Conservation (phyloP, 1,140 invertebrate genomes). For the Pseudomyrmex pallidus region DNA sequence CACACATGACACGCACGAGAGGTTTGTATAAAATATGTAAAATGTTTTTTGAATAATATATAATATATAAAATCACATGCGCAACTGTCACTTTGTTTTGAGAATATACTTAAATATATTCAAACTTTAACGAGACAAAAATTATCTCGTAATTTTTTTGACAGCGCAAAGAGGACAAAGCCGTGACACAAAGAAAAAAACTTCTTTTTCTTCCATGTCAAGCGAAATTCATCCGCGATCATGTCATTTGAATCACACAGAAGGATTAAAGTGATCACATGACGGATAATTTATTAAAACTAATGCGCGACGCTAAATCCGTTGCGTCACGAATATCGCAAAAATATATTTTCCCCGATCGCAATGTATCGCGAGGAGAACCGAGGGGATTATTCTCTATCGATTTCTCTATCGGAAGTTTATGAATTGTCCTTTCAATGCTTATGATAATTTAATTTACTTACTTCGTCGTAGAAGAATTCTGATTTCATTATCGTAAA, state of each 20-base stretch:
- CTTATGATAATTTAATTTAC: no score
- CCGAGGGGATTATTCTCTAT: neutral
- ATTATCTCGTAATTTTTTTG: constrained; percentile 1
- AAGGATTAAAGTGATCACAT: constrained; percentile 10
- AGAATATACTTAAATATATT: neutral
- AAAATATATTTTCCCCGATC: constrained; percentile 14
- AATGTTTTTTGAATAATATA: neutral
- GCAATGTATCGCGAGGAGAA: constrained; percentile 2
- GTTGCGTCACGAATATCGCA: neutral
- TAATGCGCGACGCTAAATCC: neutral
- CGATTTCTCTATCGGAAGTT: neutral
- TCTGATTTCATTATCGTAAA: no score
- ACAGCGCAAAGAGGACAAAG: neutral
- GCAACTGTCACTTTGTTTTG: neutral
- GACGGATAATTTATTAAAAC: constrained; percentile 26
- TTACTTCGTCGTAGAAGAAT: no score
- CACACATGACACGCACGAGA: no score
- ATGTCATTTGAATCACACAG: neutral
- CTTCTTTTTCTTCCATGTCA: no score
- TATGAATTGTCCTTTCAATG: no score
- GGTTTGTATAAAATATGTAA: constrained; percentile 3
- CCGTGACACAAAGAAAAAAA: neutral
- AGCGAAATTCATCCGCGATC: neutral
- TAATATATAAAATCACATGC: neutral
- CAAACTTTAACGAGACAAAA: neutral